A percentile compares a stretch with the other conserved stretches of the same genome.
Conservation (phyloP, 2,797 vertebrate species). For the Oreochromis mossambicus region DNA sequence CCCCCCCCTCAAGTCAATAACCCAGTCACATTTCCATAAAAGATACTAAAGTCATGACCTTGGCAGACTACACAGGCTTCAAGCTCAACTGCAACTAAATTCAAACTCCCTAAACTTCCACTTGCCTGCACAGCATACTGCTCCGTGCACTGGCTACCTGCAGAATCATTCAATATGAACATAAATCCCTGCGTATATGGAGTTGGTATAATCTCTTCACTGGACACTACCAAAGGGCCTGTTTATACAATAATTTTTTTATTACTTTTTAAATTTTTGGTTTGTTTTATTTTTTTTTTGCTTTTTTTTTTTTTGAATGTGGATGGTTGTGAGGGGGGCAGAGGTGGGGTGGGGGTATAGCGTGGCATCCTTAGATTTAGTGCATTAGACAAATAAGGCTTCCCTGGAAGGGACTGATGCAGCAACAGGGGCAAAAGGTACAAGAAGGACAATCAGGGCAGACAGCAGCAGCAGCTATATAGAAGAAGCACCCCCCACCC, state of each 20-base stretch:
- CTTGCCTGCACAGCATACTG: neutral
- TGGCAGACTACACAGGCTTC: neutral
- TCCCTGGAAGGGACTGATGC: constrained; percentile 67
- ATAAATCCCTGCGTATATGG: neutral
- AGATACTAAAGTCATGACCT: neutral
- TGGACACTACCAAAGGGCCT: neutral
- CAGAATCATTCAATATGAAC: constrained; percentile 29
- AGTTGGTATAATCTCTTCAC: neutral
- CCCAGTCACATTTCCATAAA: neutral
- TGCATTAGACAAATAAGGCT: constrained; percentile 74
- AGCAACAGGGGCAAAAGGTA: constrained; percentile 61
- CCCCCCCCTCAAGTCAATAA: neutral
- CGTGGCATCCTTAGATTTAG: constrained; percentile 71
- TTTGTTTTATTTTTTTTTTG: neutral
- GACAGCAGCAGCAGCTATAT: constrained; percentile 33
- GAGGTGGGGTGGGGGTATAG: constrained; percentile 37
- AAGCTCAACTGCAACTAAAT: neutral
- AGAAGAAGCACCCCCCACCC: constrained; percentile 23
- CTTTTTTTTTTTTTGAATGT: neutral
- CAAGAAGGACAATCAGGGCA: constrained; percentile 14
- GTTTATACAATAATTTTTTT: neutral
- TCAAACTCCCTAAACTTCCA: neutral
- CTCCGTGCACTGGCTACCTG: neutral
- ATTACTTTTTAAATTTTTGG: neutral
- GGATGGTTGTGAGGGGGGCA: neutral